Conservation (phyloP, 2,113 vertebrate genomes). For the Cyanistes caeruleus region DNA sequence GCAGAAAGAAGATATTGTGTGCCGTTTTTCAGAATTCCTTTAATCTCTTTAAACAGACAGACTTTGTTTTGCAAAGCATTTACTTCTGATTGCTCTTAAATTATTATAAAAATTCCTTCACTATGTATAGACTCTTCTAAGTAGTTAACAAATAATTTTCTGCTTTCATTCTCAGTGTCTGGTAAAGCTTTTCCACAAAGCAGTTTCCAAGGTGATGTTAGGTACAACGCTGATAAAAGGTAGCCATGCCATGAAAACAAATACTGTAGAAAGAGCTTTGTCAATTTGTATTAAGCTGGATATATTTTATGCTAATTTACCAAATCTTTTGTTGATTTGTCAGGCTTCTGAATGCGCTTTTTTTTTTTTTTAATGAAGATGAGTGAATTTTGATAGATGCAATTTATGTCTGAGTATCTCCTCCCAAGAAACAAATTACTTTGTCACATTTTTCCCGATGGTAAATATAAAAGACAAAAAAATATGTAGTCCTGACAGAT, state of each 20-base stretch:
- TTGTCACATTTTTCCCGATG: conserved; percentile 18
- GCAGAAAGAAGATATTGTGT: background rate
- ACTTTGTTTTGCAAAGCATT: background rate
- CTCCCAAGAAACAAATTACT: conserved; percentile 55
- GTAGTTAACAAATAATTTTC: conserved; percentile 72
- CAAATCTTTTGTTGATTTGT: conserved; percentile 47
- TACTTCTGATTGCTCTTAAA: background rate
- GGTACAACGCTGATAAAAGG: conserved; percentile 63
- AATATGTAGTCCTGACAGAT: conserved; percentile 1
- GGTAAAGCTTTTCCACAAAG: conserved; percentile 69
- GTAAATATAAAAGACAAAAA: conserved; percentile 42
- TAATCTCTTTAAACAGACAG: background rate
- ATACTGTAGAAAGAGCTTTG: conserved; percentile 67
- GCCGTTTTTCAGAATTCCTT: background rate
- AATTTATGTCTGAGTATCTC: conserved; percentile 52
- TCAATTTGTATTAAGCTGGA: conserved; percentile 74
- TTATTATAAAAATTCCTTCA: conserved; percentile 41
- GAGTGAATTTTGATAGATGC: conserved; percentile 56
- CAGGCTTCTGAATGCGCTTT: background rate
- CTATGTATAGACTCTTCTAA: background rate
- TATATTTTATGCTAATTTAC: conserved; percentile 82
- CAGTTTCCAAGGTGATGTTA: conserved; percentile 80
- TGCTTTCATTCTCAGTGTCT: conserved; percentile 58
- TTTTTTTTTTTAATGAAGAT: conserved; percentile 42
- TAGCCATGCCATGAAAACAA: conserved; percentile 73